Conservation (phyloP, 2,113 vertebrate species). For the Scalopus aquaticus region DNA sequence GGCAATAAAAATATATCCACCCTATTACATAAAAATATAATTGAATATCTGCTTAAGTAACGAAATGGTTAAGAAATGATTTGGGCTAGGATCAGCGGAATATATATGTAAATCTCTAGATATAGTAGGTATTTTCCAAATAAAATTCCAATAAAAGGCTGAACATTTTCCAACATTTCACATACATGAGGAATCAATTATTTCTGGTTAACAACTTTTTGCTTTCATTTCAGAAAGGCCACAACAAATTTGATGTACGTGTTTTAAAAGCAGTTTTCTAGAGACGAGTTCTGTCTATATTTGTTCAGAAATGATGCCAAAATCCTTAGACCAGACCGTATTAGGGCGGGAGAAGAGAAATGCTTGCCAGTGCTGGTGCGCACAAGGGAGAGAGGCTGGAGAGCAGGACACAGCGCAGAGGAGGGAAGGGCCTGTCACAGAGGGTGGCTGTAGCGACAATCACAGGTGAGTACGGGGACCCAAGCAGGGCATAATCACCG, state of each 20-base stretch:
- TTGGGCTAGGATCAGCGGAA: conserved; percentile 23
- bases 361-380: fast-evolving
- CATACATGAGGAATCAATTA: conserved; percentile 43
- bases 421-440: not conserved
- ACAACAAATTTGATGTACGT: conserved; percentile 16
- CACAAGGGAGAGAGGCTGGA: not conserved
- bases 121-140: conserved; percentile 47
- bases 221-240: conserved; percentile 26
- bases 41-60: conserved; percentile 3
- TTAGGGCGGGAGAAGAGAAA: not conserved
- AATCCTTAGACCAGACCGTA: not conserved
- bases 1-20: conserved; percentile 45
- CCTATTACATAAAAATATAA: conserved; percentile 27
- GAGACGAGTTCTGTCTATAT: not conserved
- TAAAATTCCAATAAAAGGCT: conserved; percentile 23
- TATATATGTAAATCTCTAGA: conserved; percentile 7
- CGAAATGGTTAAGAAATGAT: conserved; percentile 39
- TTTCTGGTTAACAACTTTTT: conserved; percentile 39
- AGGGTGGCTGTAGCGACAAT: not conserved
- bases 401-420: not conserved
- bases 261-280: not conserved
- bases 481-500: not conserved
- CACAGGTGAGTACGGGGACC: not conserved
- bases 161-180: conserved; percentile 6
- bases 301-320: not conserved